Evolutionary conservation across 2,797 vertebrate genomes (phyloP), one percentile per base, ranked within the genome.

Genomic region (Pithecia hirsuta): DNA sequence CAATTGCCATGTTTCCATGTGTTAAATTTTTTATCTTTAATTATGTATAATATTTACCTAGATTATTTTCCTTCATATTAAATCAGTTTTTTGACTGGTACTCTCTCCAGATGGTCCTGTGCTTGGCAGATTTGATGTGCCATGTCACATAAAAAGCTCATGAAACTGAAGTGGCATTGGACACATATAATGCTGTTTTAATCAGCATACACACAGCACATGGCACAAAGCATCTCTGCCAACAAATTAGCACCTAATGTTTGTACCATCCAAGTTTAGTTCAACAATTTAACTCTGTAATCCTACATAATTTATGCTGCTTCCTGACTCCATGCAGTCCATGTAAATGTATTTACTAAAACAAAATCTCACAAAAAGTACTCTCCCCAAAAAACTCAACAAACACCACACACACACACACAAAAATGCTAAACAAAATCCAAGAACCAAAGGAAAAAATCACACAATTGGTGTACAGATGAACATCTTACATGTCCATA

Each of bases 131-230:
- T 98, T 97, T 98, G 93, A 98, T 98, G 97, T 97, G 97, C 97
- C 98, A 97, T 0, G 91, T 99, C 98, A 98, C 92, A 98, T 98
- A 96, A 97, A 98, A 97, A 97, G 88, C 94, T 97, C 67, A 93
- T 97, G 97, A 98, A 98, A 97, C 75, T 98, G 98, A 98, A 98
- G 97, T 98, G 98, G 97, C 97, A 96, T 93, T 97, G 89, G 95
- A 96, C 89, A 91, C 64, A 52, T 67, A 93, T 67, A 98, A 96
- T 96, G 96, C 64, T 98, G 98, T 98, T 97, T 97, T 97, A 98
- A 97, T 97, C 97, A 97, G 88, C 86, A 95, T 46, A 94, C 93
- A 95, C 48, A 95, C 57, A 97, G 83, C 74, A 85, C 96, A 97
- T 83, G 80, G 55, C 82, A 95, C 78, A 91, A n/a, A 44, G 30